Conservation (phyloP, 2,113 vertebrate genomes). For the Elephas maximus region DNA sequence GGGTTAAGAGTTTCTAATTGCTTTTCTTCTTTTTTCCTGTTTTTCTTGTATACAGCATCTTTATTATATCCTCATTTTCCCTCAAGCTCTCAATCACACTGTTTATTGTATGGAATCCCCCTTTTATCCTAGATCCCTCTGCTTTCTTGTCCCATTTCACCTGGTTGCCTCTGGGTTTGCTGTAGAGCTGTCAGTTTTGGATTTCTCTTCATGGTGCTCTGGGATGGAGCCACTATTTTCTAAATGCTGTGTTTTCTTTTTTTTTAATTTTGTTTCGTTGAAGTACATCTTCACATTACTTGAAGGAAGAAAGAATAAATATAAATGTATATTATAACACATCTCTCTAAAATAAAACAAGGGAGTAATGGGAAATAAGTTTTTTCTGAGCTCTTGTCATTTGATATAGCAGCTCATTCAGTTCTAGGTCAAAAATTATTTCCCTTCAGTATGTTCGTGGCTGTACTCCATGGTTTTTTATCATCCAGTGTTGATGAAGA, state of each 20-base stretch:
- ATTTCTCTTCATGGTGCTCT: neutral
- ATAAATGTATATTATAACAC: neutral
- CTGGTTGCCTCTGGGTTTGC: neutral
- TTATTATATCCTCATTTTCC: neutral
- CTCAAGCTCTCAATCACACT: neutral
- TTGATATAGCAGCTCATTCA: neutral
- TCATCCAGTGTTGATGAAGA: constrained; percentile 2
- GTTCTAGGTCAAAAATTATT: constrained; percentile 7
- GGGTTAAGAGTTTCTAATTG: neutral
- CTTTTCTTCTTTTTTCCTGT: neutral
- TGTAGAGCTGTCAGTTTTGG: neutral
- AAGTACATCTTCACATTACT: constrained; percentile 8
- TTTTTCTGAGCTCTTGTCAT: neutral
- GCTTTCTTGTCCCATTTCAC: neutral
- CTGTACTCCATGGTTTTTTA: neutral
- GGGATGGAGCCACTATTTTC: neutral
- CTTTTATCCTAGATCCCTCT: neutral
- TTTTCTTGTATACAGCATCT: neutral
- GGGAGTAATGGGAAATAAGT: neutral
- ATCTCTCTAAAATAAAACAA: neutral
- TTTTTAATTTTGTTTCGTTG: neutral
- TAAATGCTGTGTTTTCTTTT: constrained; percentile 21
- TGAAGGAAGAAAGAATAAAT: constrained; percentile 38
- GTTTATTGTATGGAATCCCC: neutral
- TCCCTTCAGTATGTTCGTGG: neutral